Evolutionary conservation across 2,888 invertebrate species (phyloP), one percentile per base, ranked within the genome.

Genomic region (Beris chalybata): DNA sequence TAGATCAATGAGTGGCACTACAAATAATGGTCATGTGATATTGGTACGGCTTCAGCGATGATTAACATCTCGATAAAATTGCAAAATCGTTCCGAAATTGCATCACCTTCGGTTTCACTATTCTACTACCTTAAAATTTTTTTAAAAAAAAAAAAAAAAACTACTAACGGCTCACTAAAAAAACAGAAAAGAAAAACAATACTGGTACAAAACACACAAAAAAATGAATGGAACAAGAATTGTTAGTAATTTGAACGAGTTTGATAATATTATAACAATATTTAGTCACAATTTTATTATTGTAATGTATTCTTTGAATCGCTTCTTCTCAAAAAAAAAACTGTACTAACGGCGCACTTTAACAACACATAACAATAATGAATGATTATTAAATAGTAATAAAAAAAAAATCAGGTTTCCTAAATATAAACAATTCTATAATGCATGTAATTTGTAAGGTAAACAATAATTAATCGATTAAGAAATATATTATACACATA

Each of bases 1-100:
- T 80, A 76, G 80, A 80, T 75, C 80, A 80, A 80, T 80, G 80
- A 80, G 79, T 80, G 70, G 80, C 80, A 70, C 77, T 80, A 68
- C 80, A 80, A 80, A 80, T 80, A 67, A 80, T 79, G 79, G 75
- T 80, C 73, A 80, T 80, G 80, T 80, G 80, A 80, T 80, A 77
- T 76, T 80, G 79, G 79, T 80, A 80, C 74, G 79, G 80, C 63
- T 80, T 79, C 71, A 78, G 76, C 71, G 75, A 77, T 71, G 76
- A 74, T 67, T 71, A 58, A 31, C 43, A 56, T 9, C 44, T 69
- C 38, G 38, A 38, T 38, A 7, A 38, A 38, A 9, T 22, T 22
- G 22, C 22, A 38, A 38, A 38, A 38, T 38, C 38, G 38, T 38
- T 38, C 9, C 38, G 3, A 38, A 38, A 38, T 38, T 38, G 3